Evolutionary conservation across 1,140 invertebrate genomes (phyloP), one percentile per base, ranked within the genome.

Genomic region (Cylas formicarius): DNA sequence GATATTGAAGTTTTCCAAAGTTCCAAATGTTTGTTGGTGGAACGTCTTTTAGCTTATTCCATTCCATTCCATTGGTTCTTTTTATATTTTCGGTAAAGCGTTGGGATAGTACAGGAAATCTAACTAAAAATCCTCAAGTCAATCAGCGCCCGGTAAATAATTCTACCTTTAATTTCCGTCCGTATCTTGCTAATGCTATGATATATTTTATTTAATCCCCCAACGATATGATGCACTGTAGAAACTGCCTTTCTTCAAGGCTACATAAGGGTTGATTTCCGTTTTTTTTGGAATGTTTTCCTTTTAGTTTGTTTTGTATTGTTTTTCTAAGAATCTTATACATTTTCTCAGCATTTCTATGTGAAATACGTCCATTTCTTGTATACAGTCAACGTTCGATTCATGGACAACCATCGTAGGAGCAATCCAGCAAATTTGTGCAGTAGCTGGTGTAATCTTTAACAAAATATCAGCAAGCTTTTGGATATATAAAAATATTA

Each of bases 51-150:
- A 14, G 18, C 2, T 7, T 19, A 32, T 22, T 33, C 8, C 42
- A 5, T 17, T 33, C 27, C 42, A n/a, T n/a, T n/a, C n/a, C n/a
- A n/a, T n/a, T 20, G 5, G 20, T 21, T 13, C 21, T 6, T 5
- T 44, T 44, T n/a, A 44, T 20, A 26, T 44, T 44, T 8, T 41
- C 16, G 8, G 10, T 16, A n/a, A 44, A 22, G 9, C 42, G 3
- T 6, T 4, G 17, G 4, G 31, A 14, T 18, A 44, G 20, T 18
- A 18, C 11, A n/a, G 29, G 6, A 22, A 23, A 13, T 6, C 40
- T 3, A 8, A 6, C 24, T 17, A 43, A 14, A 20, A 38, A 43
- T 4, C 10, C 3, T 33, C 23, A 11, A 32, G 11, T 20, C 19
- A 44, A 3, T 37, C 31, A 19, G n/a, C 10, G 9, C 42, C 42